Conservation (phyloP, 1,140 invertebrate species). For the Drosophila setifemur region DNA sequence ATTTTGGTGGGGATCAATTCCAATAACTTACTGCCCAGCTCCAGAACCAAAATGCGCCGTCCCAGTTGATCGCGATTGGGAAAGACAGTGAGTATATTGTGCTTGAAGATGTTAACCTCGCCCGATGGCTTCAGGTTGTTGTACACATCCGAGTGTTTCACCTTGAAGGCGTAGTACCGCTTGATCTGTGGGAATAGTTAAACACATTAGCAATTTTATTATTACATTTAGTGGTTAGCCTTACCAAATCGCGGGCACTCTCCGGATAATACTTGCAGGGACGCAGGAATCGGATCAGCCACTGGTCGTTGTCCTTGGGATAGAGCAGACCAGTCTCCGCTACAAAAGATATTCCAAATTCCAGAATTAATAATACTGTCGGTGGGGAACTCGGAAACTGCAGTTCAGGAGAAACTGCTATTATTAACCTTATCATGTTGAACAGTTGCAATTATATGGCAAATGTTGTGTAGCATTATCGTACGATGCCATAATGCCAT, state of each 20-base stretch:
- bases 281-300: slow-evolving; percentile 89
- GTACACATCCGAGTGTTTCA: slow-evolving; percentile 89
- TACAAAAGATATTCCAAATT: slow-evolving; percentile 83
- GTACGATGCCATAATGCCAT: neutral
- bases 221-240: slow-evolving; percentile 12
- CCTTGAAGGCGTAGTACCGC: slow-evolving; percentile 90
- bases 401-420: neutral
- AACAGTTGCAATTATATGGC: slow-evolving; percentile 4
- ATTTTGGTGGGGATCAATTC: too few species aligned
- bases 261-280: slow-evolving; percentile 92
- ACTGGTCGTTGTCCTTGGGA: slow-evolving; percentile 88
- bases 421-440: neutral
- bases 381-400: neutral
- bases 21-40: slow-evolving; percentile 88
- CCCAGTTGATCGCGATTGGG: slow-evolving; percentile 90
- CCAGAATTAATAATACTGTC: neutral
- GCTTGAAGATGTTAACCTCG: slow-evolving; percentile 90
- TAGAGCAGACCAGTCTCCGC: slow-evolving; percentile 88
- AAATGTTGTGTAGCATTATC: neutral
- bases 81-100: slow-evolving; percentile 90
- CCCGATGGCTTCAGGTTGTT: slow-evolving; percentile 87
- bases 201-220: neutral
- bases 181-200: slow-evolving; percentile 84
- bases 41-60: slow-evolving; percentile 88
- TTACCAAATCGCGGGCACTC: slow-evolving; percentile 88